Base-by-base conservation (phyloP, 2,113 vertebrate genomes). In the Carlito syrichta region DNA sequence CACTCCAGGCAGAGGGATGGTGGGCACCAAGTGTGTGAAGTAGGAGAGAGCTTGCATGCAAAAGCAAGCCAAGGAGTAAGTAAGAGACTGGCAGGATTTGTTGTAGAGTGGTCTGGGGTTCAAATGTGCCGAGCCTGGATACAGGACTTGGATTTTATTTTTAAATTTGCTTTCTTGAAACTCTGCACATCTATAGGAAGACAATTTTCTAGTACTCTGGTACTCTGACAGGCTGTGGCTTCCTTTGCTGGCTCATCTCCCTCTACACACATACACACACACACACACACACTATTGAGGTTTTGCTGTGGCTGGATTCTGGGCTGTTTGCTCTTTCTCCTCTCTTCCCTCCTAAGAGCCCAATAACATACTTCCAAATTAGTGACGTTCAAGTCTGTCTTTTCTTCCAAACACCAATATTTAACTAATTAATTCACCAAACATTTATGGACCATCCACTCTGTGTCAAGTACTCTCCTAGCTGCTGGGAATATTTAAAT, bases 371-470 rank as follows among this genome's bases (percentile, higher is more conserved):
- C 27, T 50, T 85, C 60, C 63, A 1, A 23, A 1, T 38, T 63
- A 63, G 14, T 50, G 73, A 94, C 50, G 82, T 92, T 77, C 14
- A 52, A 74, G 35, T 82, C 48, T 93, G n/a, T 19, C 83, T 60
- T 89, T 48, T 94, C 79, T 90, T 71, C 43, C 58, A 87, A 90
- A 79, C 2, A 43, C 38, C 25, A n/a, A 12, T 62, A 66, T 83
- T 89, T 73, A 91, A 68, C 84, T 40, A 85, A 85, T 86, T 83
- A 60, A 97, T 81, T 92, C 63, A 48, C 16, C 90, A 87, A 90
- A 79, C 43, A 88, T 68, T 91, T 79, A 91, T 3, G 48, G 32
- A 95, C 89, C 27, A 79, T 48, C n/a, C 82, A 77, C 16, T 71
- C 6, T 62, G 43, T 50, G 50, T 27, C 69, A 90, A 95, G 32